Base-by-base conservation (phyloP, 2,113 vertebrate species). In the Sialia sialis region DNA sequence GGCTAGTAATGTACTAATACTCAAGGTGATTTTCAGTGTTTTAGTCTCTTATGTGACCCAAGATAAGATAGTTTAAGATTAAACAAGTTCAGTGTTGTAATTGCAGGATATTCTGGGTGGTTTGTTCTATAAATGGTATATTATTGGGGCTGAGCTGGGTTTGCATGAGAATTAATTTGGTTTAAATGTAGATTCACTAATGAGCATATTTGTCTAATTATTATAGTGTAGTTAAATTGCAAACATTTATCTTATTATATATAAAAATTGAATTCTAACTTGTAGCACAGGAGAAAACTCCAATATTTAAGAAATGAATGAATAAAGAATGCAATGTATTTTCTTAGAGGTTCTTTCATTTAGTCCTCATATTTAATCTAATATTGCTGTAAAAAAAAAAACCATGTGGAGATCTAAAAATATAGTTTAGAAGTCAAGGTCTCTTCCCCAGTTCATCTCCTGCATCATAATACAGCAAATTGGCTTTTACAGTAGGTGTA, bases 21-120 rank as follows among this genome's bases (percentile, higher is more conserved):
- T 98, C 94, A 98, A 98, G 97, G 97, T 97, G 97, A 97, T 98
- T 98, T 97, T 96, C 92, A 95, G 77, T 93, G 68, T 92, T 97
- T 95, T 73, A 48, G 85, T 93, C 84, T 84, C 41, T 69, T 92
- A 76, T 48, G 32, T 91, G 93, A 96, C 86, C 91, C 63, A 92
- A 60, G 89, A 93, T 75, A 94, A 67, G 89, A 89, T 91, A 94
- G 91, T 96, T 97, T 96, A 97, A 93, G 90, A 94, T 93, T 60
- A 95, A 95, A 44, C 58, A 92, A 95, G 90, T 90, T 97, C 70
- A 67, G 25, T 63, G 80, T 95, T 96, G 76, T 95, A 96, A 96
- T 96, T 96, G 93, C 89, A 79, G 95, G 91, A 80, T 79, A 56
- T 41, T 84, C 68, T 93, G 80, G 38, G 84, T 96, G 69, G 44